A percentile compares a stretch with the other conserved stretches of the same genome.
These are phyloP conservation scores for Drosophila parvula DNA, from an alignment of 1,140 invertebrate species.

Conservation along the genomic window DNA sequence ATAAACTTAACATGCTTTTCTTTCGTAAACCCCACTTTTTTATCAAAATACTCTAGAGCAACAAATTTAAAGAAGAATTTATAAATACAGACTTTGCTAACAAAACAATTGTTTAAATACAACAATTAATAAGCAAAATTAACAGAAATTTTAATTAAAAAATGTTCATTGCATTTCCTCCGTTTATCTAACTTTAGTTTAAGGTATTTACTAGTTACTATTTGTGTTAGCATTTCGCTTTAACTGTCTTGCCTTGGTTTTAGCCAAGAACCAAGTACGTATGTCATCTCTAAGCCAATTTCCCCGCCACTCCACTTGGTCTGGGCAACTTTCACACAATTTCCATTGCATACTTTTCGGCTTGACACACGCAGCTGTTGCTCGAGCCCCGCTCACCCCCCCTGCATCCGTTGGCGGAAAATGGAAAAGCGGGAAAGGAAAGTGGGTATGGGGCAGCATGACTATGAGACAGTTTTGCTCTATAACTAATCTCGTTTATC, in stretches of 20 bases:
- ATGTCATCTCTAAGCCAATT: slow-evolving; percentile 24
- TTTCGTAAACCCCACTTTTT: too few species aligned
- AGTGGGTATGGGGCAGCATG: slow-evolving; percentile 4
- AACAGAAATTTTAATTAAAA: too few species aligned
- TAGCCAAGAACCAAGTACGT: slow-evolving; percentile 1
- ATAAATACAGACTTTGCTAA: too few species aligned
- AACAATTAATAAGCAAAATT: too few species aligned
- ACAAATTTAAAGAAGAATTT: too few species aligned
- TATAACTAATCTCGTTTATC: slow-evolving; percentile 69
- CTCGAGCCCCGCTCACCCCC: slow-evolving; percentile 1
- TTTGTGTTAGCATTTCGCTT: not conserved
- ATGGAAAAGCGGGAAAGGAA: not conserved
- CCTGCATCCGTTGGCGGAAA: too few species aligned
- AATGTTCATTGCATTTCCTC: too few species aligned
- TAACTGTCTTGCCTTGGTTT: not conserved
- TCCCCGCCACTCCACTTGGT: slow-evolving; percentile 20
- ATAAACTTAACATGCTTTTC: too few species aligned
- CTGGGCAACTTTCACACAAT: slow-evolving; percentile 50
- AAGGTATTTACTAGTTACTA: not conserved
- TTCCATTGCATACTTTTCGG: slow-evolving; percentile 72
- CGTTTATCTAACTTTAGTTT: not conserved
- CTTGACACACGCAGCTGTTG: slow-evolving; percentile 65
- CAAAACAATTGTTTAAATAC: too few species aligned
- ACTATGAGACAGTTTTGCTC: slow-evolving; percentile 47
- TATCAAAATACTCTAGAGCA: too few species aligned